Evolutionary conservation across 2,113 vertebrate genomes (phyloP), one percentile per base, ranked within the genome.

Genomic region (Hypomesus transpacificus): DNA sequence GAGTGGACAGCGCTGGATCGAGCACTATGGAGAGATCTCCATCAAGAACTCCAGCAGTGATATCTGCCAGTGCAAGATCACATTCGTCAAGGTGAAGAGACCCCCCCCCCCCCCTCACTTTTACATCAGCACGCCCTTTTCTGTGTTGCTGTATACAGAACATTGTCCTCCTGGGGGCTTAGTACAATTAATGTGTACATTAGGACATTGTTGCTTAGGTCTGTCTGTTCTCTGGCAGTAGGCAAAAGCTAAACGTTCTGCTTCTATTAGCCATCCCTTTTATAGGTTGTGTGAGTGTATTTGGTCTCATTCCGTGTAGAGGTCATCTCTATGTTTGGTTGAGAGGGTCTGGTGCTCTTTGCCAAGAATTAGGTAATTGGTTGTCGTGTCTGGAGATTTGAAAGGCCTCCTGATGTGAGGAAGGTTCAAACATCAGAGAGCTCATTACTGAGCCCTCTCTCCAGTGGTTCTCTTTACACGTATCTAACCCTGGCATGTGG

Each of bases 1-100:
- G 80, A 98, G 95, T 20, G 97, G 97, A 1, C 96, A 98, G 87
- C 93, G 96, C 73, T 98, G 97, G 97, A 96, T 99, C 1, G 97
- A 99, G 83, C 97, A 99, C 89, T 99, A 99, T 0, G 97, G 97
- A 17, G 97, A 99, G 87, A 96, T 99, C 73, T 86, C 92, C 78
- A 95, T 99, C 85, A 95, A 89, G 86, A 99, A 98, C 80, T 88
- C 91, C 73, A 94, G 78, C 8, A 93, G 93, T 4, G 90, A 95
- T 28, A 86, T 87, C 39, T 97, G 94, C 87, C 88, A 95, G 74
- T 99, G 97, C 90, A 98, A 96, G 90, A 91, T 99, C 84, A 97
- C 92, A 62, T 99, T 99, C 78, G 83, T 98, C 75, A 99, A 98
- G 96, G 97, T 99, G 85, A 81, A 80, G 73, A 7, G 22, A 31